phyloP scores from a whole-genome alignment of 30 jellyfish, hydroid and myxozoan genomes.

The Turritopsis dohrnii region DNA sequence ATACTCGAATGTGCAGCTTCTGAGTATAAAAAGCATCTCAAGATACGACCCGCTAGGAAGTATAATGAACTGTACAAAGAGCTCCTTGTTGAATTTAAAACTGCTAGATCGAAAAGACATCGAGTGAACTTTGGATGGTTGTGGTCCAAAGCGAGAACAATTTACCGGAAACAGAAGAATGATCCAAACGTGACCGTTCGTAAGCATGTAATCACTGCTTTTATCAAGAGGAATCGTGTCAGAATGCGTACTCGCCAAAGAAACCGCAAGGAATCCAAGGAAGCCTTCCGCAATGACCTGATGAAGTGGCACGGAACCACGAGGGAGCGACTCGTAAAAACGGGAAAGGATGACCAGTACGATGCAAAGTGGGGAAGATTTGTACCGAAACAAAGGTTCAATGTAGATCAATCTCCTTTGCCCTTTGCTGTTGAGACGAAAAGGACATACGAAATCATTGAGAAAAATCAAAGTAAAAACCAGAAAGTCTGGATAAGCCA shows the following conservation, averaged over 20 bases:
- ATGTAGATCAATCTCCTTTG: conserved; percentile 8
- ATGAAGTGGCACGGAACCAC: background rate
- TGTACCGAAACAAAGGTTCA: background rate
- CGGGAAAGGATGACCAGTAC: background rate
- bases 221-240: background rate
- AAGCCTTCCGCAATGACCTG: background rate
- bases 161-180: background rate
- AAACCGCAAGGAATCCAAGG: conserved; percentile 1
- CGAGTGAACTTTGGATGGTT: conserved; percentile 1
- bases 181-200: too few species aligned
- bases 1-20: background rate
- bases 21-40: background rate
- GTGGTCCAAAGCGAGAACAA: conserved; percentile 4
- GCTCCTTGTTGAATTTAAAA: background rate
- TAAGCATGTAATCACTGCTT: background rate
- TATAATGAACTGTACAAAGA: background rate
- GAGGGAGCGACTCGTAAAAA: background rate
- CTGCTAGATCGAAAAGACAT: background rate
- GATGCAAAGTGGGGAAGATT: conserved; percentile 6
- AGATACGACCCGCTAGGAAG: background rate
- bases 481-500: conserved; percentile 1
- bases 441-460: background rate
- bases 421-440: background rate
- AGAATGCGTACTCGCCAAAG: background rate
- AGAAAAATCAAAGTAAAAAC: background rate